Conservation (phyloP, 2,888 invertebrate genomes). For the Orthonevra nobilis region DNA sequence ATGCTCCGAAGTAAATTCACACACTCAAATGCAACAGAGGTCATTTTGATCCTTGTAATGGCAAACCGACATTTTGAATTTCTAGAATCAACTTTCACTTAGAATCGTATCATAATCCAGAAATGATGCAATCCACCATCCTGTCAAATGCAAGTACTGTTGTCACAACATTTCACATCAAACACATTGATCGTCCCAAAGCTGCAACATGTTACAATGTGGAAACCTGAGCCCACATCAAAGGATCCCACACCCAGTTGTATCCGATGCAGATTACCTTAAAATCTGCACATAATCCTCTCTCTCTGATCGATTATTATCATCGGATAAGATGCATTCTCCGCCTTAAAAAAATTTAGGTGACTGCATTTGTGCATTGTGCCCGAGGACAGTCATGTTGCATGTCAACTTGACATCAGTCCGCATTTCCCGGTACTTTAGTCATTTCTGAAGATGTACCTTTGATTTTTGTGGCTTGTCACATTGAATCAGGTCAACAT, state of each 20-base stretch:
- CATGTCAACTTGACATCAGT: constrained; percentile 61
- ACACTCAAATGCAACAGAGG: too few relatives aligned
- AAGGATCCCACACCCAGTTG: constrained; percentile 49
- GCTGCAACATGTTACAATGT: constrained; percentile 36
- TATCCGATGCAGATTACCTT: constrained; percentile 6
- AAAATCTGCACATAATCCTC: constrained; percentile 28
- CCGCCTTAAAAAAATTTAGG: constrained; percentile 15
- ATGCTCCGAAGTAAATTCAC: too few relatives aligned
- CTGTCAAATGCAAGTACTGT: too few relatives aligned
- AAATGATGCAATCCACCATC: too few relatives aligned
- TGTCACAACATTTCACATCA: too few relatives aligned
- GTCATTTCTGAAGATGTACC: constrained; percentile 25
- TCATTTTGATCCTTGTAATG: too few relatives aligned
- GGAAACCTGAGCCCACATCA: constrained; percentile 55
- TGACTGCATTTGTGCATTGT: constrained; percentile 36
- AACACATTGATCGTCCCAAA: constrained; percentile 38
- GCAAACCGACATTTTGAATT: too few relatives aligned
- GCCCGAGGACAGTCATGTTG: constrained; percentile 40
- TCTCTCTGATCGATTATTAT: constrained; percentile 62
- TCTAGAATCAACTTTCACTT: too few relatives aligned
- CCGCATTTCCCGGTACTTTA: constrained; percentile 64
- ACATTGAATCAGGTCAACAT: constrained; percentile 68
- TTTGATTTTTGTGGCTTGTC: constrained; percentile 41
- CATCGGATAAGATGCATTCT: constrained; percentile 60
- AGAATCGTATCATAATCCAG: too few relatives aligned